Base-by-base conservation (phyloP, 1,140 invertebrate genomes). In the Tachypleus tridentatus region DNA sequence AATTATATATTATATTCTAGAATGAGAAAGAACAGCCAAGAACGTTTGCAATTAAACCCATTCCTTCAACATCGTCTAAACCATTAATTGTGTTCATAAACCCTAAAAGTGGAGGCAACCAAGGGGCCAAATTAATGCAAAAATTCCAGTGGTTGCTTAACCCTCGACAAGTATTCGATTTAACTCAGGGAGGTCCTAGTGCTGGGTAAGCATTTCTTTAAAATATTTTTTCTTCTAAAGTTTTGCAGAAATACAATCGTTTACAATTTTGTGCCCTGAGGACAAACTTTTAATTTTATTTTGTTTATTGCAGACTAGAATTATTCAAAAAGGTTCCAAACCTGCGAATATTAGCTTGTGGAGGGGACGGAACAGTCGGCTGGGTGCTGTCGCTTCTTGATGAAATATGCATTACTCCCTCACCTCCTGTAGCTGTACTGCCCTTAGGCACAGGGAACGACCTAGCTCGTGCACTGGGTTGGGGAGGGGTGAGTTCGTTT, bases 391-490 rank as follows among this genome's bases (percentile, higher is more conserved):
- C 93, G 57, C 86, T 93, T 49, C 83, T 98, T 51, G 95, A 98
- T 77, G 84, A 88, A 73, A 86, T 97, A 58, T 87, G 84, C 58
- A 85, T 92, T 54, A 79, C 82, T 61, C 89, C 89, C 5, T 80
- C 82, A 4, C 91, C 92, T 3, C 87, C 92, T 0, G 91, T 98
- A 2, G 94, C 94, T 6, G 91, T 98, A 1, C 80, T 99, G 50
- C 96, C 96, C 0, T 80, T 98, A 0, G 96, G 96, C 29, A 99
- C 96, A 0, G 96, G 96, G 57, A 99, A 99, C 77, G 96, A 99
- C 80, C 81, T 99, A 53, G 93, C 95, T 0, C 79, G 95, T 58
- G 88, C 92, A 53, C 82, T 98, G 3, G 94, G 93, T 52, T 98
- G 96, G 96, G 94, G 95, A 29, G 93, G 93, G 66, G 89, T 88